These are phyloP conservation scores for cattle (Bos taurus) DNA, from an alignment of 2,113 vertebrate species.

Conservation along the genomic window ARS-UCD2.0 NC_037337.1:91248001-91248500, in stretches of 20 bases:
- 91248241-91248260: not conserved
- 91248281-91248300: not conserved
- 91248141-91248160: not conserved
- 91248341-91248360: not conserved
- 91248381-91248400: not conserved
- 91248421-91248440: not conserved
- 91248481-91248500: not conserved
- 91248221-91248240: not conserved
- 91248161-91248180: not conserved
- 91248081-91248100: not conserved
- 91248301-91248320: not conserved
- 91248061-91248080: not conserved
- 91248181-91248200: not conserved
- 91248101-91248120: not conserved
- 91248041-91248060: not conserved
- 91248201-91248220: not conserved
- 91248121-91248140: not conserved
- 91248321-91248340: not conserved
- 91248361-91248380: not conserved
- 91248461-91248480: not conserved
- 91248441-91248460: not conserved
- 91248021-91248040: not conserved
- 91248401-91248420: not conserved
- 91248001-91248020: not conserved
- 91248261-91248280: not conserved